Conservation (phyloP, 1,140 invertebrate species). For the Trachelipus rathkii region DNA sequence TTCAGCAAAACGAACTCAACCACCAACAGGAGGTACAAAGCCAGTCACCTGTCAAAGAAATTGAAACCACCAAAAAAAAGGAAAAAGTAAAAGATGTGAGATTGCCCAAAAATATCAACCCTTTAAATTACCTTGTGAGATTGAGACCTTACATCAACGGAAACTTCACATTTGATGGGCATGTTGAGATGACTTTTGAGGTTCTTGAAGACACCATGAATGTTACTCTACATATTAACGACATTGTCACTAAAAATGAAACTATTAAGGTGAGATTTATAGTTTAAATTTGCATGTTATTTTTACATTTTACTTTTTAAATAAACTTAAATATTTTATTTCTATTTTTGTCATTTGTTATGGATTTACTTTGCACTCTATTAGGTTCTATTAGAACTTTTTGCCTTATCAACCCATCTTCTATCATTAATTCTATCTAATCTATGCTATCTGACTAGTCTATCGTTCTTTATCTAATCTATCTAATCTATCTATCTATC, state of each 20-base stretch:
- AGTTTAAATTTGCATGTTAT: not conserved
- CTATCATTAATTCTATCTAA: no score
- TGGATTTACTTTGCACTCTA: no score
- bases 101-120: not conserved
- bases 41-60: not conserved
- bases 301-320: not conserved
- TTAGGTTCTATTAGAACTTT: no score
- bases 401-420: no score
- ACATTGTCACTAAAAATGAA: constrained; percentile 32
- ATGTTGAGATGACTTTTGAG: constrained; percentile 23
- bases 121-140: constrained; percentile 10
- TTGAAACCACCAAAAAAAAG: no score
- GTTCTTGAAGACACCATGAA: constrained; percentile 2
- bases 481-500: no score
- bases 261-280: constrained; percentile 27
- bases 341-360: not conserved
- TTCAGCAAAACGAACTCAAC: no score
- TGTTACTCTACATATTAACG: constrained; percentile 37
- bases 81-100: not conserved
- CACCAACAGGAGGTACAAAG: no score
- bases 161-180: not conserved
- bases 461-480: no score
- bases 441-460: no score
- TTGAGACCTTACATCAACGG: constrained; percentile 18
- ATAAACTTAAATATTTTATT: not conserved